Conservation (phyloP, 2,888 invertebrate species). For the Rhagonycha fulva region DNA sequence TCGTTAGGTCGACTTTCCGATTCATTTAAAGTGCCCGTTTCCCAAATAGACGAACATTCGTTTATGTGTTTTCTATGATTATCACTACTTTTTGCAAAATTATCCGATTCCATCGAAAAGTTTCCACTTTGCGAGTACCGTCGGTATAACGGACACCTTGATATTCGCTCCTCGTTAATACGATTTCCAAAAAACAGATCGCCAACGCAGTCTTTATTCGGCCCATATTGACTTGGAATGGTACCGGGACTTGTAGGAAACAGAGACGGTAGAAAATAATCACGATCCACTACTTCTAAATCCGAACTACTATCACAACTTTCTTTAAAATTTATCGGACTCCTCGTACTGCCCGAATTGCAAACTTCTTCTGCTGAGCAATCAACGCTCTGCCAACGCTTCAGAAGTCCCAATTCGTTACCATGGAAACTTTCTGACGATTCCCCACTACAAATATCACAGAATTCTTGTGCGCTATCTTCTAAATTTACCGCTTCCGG, state of each 20-base stretch:
- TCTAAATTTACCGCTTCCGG: constrained; percentile 51
- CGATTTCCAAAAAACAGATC: constrained; percentile 46
- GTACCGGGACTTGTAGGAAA: constrained; percentile 45
- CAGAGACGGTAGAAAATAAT: constrained; percentile 45
- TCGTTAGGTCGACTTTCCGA: constrained; percentile 2
- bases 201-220: constrained; percentile 43
- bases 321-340: constrained; percentile 23
- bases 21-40: constrained; percentile 1
- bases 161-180: constrained; percentile 32
- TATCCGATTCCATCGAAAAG: constrained; percentile 9
- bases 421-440: constrained; percentile 15
- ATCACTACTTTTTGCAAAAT: constrained; percentile 6
- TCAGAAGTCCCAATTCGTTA: constrained; percentile 45
- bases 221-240: constrained; percentile 45
- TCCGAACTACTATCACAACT: constrained; percentile 30
- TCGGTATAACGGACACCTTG: constrained; percentile 45
- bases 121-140: constrained; percentile 29
- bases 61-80: constrained; percentile 16
- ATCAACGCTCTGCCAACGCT: constrained; percentile 44
- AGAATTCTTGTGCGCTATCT: constrained; percentile 48
- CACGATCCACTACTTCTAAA: constrained; percentile 42
- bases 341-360: constrained; percentile 33
- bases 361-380: constrained; percentile 38
- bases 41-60: constrained; percentile 11
- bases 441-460: constrained; percentile 32